Base-by-base conservation (phyloP, 2,888 invertebrate species). In the Penaeus monodon region DNA sequence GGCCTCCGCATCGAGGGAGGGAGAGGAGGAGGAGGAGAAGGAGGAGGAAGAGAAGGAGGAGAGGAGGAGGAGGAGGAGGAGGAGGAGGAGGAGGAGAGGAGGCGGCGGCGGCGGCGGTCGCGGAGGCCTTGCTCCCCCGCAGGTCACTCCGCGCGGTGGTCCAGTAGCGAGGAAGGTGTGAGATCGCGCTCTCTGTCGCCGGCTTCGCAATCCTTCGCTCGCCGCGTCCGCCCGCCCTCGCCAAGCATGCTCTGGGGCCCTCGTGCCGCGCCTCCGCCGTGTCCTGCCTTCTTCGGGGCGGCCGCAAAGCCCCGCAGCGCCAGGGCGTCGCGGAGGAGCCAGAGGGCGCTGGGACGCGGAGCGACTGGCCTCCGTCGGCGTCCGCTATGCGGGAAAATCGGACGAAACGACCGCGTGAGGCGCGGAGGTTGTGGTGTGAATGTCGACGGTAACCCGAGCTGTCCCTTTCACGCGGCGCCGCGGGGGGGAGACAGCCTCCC, bases 401-500 rank as follows among this genome's bases (percentile, higher is more conserved):
- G 44, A 66, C 70, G 66, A 70, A 70, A 57, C 27, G 49, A 70
- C 33, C 64, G 70, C 44, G 81, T 57, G 57, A 73, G 44, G 27
- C 57, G 38, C 49, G 79, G 8, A 57, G 73, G 70, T 57, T 70
- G 70, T 84, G 79, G 84, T 84, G 84, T 84, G 84, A 84, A 70
- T 84, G 84, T 79, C 79, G 78, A 68, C 49, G 84, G 84, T 84
- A 84, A 84, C 84, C 73, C 64, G 84, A 84, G 79, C 79, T 68
- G 33, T 70, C 57, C 73, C 70, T 84, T 84, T 79, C 78, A 79
- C 63, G 17, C 79, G 38, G n/a, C 84, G 79, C 84, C 78, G 64
- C 84, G 64, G 79, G 84, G 84, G 83, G 84, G 57, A 68, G 57
- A 66, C 78, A 79, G 66, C 78, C 68, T 64, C 29, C 68, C 20